Conservation (phyloP, 2,113 vertebrate species). For the Eulemur rufifrons region DNA sequence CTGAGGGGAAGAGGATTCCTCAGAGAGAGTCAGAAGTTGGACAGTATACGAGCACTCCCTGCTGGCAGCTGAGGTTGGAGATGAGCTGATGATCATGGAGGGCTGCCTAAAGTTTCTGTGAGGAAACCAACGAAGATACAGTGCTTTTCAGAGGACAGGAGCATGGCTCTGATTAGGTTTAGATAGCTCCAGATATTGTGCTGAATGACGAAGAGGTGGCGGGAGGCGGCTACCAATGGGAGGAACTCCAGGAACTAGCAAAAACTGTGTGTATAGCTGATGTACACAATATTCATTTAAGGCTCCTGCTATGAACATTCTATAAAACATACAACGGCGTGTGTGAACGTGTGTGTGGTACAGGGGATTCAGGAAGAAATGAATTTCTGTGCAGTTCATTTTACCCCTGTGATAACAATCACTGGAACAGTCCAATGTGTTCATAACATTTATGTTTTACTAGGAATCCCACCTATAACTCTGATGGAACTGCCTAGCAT, state of each 20-base stretch:
- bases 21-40: not conserved
- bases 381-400: not conserved
- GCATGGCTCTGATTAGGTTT: not conserved
- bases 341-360: not conserved
- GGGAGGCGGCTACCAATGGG: not conserved
- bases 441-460: constrained; percentile 7
- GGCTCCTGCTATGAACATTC: not conserved
- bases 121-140: not conserved
- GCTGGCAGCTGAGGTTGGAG: constrained; percentile 37
- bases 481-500: not conserved
- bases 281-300: not conserved
- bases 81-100: not conserved
- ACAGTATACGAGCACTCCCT: constrained; percentile 64
- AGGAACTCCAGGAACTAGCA: not conserved
- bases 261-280: not conserved
- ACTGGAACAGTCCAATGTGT: not conserved
- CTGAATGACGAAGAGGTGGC: not conserved
- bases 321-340: not conserved
- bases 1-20: not conserved
- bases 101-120: not conserved
- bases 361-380: not conserved
- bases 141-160: not conserved
- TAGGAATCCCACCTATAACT: not conserved
- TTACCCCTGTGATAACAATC: not conserved
- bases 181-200: not conserved